A percentile compares a stretch with the other conserved stretches of the same genome.
These are phyloP conservation scores for Troglohyphantes excavatus DNA, from an alignment of 2,888 invertebrate genomes.

Conservation along the genomic window DNA sequence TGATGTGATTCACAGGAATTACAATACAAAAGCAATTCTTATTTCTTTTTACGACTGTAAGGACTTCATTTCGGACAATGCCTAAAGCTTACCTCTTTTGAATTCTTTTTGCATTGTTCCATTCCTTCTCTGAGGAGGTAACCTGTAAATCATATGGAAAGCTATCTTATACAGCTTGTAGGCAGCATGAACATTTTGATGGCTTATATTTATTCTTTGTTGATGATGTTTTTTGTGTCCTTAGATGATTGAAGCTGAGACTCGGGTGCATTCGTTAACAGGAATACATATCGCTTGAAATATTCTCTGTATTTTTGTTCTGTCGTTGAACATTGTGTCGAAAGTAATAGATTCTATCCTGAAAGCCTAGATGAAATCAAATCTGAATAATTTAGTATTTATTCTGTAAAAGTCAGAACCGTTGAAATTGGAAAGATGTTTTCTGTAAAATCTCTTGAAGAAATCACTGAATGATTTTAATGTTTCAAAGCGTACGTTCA, in stretches of 20 bases:
- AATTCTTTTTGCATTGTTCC: constrained; percentile 55
- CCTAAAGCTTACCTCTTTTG: constrained; percentile 25
- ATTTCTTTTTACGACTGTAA: constrained; percentile 58
- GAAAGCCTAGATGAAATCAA: not conserved
- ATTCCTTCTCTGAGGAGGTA: constrained; percentile 39
- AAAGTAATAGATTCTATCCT: constrained; percentile 1
- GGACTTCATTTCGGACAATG: constrained; percentile 58
- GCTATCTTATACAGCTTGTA: constrained; percentile 8
- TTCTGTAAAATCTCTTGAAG: not conserved
- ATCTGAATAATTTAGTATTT: not conserved
- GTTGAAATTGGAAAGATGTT: not conserved
- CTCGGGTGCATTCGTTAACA: not conserved
- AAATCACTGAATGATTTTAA: not conserved
- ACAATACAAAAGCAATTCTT: constrained; percentile 45
- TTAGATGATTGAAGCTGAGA: constrained; percentile 19
- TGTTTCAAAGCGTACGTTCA: not conserved
- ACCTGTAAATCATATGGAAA: constrained; percentile 61
- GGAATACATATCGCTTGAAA: constrained; percentile 5
- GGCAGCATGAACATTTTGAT: constrained; percentile 17
- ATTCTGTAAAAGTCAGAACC: no score
- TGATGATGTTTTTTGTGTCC: not conserved
- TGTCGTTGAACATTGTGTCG: not conserved
- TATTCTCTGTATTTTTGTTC: not conserved
- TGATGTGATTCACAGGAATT: constrained; percentile 41
- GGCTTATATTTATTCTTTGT: constrained; percentile 26